Conservation (phyloP, 2,888 invertebrate species). For the Erebia epiphron region DNA sequence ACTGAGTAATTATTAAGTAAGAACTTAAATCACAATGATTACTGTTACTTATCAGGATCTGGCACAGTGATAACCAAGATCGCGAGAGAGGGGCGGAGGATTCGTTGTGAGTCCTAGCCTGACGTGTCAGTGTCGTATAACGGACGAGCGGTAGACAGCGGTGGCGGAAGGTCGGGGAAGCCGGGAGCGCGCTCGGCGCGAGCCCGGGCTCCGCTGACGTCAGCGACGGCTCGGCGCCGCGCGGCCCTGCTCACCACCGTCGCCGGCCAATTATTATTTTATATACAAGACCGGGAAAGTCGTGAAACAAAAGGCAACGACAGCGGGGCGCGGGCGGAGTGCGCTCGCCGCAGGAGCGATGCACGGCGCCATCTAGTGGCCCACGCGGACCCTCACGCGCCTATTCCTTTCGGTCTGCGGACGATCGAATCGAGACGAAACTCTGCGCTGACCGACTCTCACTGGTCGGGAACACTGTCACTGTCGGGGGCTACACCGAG, state of each 20-base stretch:
- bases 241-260: slow-evolving; percentile 71
- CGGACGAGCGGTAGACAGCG: slow-evolving; percentile 70
- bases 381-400: slow-evolving; percentile 73
- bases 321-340: slow-evolving; percentile 75
- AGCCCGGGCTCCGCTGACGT: slow-evolving; percentile 79
- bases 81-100: slow-evolving; percentile 65
- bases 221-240: slow-evolving; percentile 78
- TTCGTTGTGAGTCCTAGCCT: slow-evolving; percentile 58
- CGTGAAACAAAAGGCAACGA: slow-evolving; percentile 77
- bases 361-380: slow-evolving; percentile 78
- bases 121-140: slow-evolving; percentile 70
- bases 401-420: slow-evolving; percentile 76
- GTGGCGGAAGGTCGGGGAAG: slow-evolving; percentile 79
- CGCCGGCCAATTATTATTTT: slow-evolving; percentile 78
- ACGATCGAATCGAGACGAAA: slow-evolving; percentile 79
- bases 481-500: slow-evolving; percentile 54
- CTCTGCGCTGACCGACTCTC: slow-evolving; percentile 65
- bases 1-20: slow-evolving; percentile 33
- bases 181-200: slow-evolving; percentile 66
- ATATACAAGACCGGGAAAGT: slow-evolving; percentile 68
- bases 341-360: slow-evolving; percentile 81
- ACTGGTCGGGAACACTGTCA: slow-evolving; percentile 70
- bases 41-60: slow-evolving; percentile 55
- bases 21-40: slow-evolving; percentile 43
- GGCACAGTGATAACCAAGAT: slow-evolving; percentile 54